phyloP scores from a whole-genome alignment of 2,888 invertebrate species.

The Diplazon laetatorius region DNA sequence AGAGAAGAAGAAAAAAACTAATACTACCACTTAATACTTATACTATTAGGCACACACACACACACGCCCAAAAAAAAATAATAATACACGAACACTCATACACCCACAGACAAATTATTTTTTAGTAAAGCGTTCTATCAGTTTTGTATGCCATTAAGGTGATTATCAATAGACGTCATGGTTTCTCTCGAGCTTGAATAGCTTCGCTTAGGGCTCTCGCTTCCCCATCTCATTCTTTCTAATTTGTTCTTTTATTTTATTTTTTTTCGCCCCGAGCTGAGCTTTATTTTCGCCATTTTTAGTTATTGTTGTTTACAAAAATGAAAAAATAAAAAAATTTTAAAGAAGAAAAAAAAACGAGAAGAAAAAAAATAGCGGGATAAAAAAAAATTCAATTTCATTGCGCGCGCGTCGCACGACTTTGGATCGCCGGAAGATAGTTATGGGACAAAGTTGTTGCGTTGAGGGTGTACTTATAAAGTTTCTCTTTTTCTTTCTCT shows the following conservation, averaged over 20 bases:
- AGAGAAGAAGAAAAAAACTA: slow-evolving; percentile 48
- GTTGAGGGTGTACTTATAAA: slow-evolving; percentile 42
- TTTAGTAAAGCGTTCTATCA: slow-evolving; percentile 52
- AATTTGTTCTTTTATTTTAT: too few species aligned
- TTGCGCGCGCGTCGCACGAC: slow-evolving; percentile 23
- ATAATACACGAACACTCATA: slow-evolving; percentile 57
- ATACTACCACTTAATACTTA: slow-evolving; percentile 61
- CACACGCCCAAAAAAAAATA: slow-evolving; percentile 35
- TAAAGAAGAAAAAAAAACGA: too few species aligned
- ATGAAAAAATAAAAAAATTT: too few species aligned
- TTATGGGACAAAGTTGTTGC: slow-evolving; percentile 35
- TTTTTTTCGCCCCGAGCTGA: slow-evolving; percentile 33
- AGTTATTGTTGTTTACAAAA: neutral
- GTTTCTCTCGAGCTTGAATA: slow-evolving; percentile 75
- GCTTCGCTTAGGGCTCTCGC: slow-evolving; percentile 55
- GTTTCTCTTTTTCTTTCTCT: slow-evolving; percentile 39
- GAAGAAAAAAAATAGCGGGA: too few species aligned
- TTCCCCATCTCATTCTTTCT: slow-evolving; percentile 54
- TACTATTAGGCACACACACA: slow-evolving; percentile 64
- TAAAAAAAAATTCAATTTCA: too few species aligned
- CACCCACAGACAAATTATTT: slow-evolving; percentile 7
- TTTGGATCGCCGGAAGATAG: slow-evolving; percentile 52
- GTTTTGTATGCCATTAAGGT: slow-evolving; percentile 59
- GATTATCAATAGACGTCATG: slow-evolving; percentile 71
- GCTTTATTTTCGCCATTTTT: slow-evolving; percentile 50